These are phyloP conservation scores for Andrena chrysosceles DNA, from an alignment of 2,888 invertebrate species.

Conservation along the genomic window DNA sequence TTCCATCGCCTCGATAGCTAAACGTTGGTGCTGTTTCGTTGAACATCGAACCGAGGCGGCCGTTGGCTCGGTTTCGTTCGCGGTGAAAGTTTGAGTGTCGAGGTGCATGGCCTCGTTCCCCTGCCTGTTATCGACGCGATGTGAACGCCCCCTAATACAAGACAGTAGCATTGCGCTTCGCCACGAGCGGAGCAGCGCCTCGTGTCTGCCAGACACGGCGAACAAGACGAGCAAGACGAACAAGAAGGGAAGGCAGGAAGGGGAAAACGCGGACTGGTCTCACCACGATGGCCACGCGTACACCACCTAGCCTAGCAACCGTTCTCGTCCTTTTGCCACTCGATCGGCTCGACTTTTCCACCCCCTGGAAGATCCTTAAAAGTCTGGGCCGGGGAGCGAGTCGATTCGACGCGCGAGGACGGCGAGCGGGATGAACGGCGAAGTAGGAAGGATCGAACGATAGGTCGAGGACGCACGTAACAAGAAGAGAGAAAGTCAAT, in stretches of 20 bases:
- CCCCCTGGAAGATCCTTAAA: no score
- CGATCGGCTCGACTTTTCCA: neutral
- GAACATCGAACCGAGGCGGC: conserved; percentile 33
- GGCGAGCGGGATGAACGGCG: neutral
- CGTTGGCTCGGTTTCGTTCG: conserved; percentile 60
- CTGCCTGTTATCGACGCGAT: conserved; percentile 62
- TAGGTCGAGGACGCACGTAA: conserved; percentile 1
- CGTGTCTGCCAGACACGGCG: conserved; percentile 50
- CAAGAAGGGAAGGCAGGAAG: conserved; percentile 21
- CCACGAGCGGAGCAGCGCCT: conserved; percentile 43
- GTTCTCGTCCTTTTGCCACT: neutral
- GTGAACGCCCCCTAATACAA: conserved; percentile 70
- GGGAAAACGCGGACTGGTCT: conserved; percentile 39
- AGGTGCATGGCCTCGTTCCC: conserved; percentile 74
- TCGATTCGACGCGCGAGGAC: neutral
- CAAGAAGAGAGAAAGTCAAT: conserved; percentile 30
- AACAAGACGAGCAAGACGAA: conserved; percentile 33
- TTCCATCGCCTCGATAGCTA: neutral
- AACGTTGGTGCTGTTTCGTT: conserved; percentile 38
- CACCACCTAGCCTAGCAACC: neutral
- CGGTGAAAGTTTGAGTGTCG: conserved; percentile 63
- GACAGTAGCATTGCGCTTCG: conserved; percentile 67
- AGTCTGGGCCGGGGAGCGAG: neutral
- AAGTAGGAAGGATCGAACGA: neutral
- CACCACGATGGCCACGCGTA: conserved; percentile 44